phyloP scores from a whole-genome alignment of 2,888 invertebrate species.

The Therioaphis trifolii region DNA sequence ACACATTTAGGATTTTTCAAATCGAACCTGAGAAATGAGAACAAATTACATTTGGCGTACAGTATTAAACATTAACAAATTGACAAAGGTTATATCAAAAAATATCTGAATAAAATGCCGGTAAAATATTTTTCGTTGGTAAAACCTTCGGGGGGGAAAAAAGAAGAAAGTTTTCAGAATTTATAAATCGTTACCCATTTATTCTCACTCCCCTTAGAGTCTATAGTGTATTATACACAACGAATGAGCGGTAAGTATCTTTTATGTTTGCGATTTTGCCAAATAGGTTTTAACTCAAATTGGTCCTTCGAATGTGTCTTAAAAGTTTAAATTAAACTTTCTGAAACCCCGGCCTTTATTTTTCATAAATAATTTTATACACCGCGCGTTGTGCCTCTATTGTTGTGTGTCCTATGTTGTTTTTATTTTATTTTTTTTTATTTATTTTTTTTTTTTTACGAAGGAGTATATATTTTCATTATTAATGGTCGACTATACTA shows the following conservation, averaged over 20 bases:
- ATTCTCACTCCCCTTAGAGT: background rate
- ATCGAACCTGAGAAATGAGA: too few relatives aligned
- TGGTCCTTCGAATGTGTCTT: conserved; percentile 7
- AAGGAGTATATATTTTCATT: conserved; percentile 7
- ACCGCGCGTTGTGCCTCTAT: background rate
- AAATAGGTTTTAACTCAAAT: conserved; percentile 41
- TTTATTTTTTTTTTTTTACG: background rate
- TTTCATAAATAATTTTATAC: conserved; percentile 33
- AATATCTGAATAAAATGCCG: conserved; percentile 23
- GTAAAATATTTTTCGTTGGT: background rate
- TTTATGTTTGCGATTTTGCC: conserved; percentile 33
- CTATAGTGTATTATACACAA: background rate
- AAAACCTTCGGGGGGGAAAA: too few relatives aligned
- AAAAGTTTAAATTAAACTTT: conserved; percentile 54
- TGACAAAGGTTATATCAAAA: background rate
- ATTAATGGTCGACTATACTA: conserved; percentile 18
- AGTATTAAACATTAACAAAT: conserved; percentile 5
- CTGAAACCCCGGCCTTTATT: background rate
- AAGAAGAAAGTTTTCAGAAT: conserved; percentile 16
- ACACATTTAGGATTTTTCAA: too few relatives aligned
- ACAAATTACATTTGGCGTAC: background rate
- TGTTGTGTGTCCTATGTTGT: too few relatives aligned
- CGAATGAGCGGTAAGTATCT: conserved; percentile 30
- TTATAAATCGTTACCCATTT: conserved; percentile 34
- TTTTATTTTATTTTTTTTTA: too few relatives aligned